These are phyloP conservation scores for Tethea ocularis DNA, from an alignment of 2,888 invertebrate species.

Conservation along the genomic window DNA sequence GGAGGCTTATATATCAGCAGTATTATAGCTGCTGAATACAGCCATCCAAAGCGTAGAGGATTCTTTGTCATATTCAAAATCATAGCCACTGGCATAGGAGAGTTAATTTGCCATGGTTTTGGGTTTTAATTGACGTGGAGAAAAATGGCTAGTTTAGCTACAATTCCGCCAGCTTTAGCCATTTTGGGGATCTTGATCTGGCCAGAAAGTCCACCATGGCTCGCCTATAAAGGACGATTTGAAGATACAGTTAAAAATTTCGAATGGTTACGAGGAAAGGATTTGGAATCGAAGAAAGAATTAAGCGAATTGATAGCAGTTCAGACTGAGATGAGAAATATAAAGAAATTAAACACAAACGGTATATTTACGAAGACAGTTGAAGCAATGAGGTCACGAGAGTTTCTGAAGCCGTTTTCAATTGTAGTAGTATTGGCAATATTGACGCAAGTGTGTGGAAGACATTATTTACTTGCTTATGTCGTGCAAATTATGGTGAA, in stretches of 20 bases:
- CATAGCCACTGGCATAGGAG: slow-evolving; percentile 23
- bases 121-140: slow-evolving; percentile 25
- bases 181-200: slow-evolving; percentile 18
- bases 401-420: slow-evolving; percentile 22
- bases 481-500: slow-evolving; percentile 27
- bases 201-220: slow-evolving; percentile 33
- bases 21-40: slow-evolving; percentile 27
- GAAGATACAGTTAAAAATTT: slow-evolving; percentile 25
- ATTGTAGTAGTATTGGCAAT: slow-evolving; percentile 21
- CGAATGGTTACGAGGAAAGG: slow-evolving; percentile 26
- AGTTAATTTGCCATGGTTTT: slow-evolving; percentile 26
- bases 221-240: slow-evolving; percentile 29
- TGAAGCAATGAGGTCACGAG: slow-evolving; percentile 13
- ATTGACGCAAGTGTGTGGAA: slow-evolving; percentile 25
- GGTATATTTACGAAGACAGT: neutral
- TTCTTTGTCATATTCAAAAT: slow-evolving; percentile 29
- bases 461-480: slow-evolving; percentile 26
- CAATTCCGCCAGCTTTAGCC: slow-evolving; percentile 24
- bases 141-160: slow-evolving; percentile 22
- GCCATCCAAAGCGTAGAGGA: slow-evolving; percentile 30
- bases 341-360: neutral
- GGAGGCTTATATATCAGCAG: slow-evolving; percentile 23
- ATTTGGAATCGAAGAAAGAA: slow-evolving; percentile 22
- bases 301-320: slow-evolving; percentile 22
- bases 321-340: slow-evolving; percentile 20